Base-by-base conservation (phyloP, 2,113 vertebrate species). In the Osmerus eperlanus region DNA sequence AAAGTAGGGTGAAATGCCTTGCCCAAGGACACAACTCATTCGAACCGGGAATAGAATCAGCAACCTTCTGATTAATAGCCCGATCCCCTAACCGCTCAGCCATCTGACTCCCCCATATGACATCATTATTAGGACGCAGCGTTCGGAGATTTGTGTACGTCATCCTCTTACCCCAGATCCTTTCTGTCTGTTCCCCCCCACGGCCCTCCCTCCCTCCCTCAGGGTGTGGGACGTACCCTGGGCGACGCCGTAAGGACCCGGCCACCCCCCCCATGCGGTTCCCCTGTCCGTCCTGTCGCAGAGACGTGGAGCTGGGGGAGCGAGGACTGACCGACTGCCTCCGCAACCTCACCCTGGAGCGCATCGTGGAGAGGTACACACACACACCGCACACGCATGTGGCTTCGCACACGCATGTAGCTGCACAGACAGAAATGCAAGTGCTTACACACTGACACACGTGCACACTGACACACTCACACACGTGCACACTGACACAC, bases 301-400 rank as follows among this genome's bases (percentile, higher is more conserved):
- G 90, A 56, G 96, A 98, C 0, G 95, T 98, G 86, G 95, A 97
- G 81, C 92, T 99, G 25, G 96, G 96, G 0, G 96, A 98, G 81
- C 85, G 91, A 68, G 97, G 97, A 25, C 88, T 98, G 81, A 88
- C 92, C 0, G 94, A 95, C 72, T 96, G 97, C 54, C 94, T 97
- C 80, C 94, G 97, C 4, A 98, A 99, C 90, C 93, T 98, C 84
- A 98, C 97, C 0, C 89, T 99, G 90, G 97, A 99, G 83, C 93
- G 96, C 1, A 94, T 98, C 14, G 96, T 98, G 78, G 97, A 99
- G 82, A 93, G 97, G 74, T 99, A 62, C 61, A 62, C n/a, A 62
- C 64, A 71, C 53, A 29, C 16, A 14, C 18, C 41, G 9, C 41
- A 41, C 36, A 41, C 36, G 8, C 36, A 41, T 9, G 8, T 6